A percentile compares a stretch with the other conserved stretches of the same genome.
These are phyloP conservation scores for Pseudomyrmex cubaensis DNA, from an alignment of 1,140 invertebrate species.

Conservation along the genomic window DNA sequence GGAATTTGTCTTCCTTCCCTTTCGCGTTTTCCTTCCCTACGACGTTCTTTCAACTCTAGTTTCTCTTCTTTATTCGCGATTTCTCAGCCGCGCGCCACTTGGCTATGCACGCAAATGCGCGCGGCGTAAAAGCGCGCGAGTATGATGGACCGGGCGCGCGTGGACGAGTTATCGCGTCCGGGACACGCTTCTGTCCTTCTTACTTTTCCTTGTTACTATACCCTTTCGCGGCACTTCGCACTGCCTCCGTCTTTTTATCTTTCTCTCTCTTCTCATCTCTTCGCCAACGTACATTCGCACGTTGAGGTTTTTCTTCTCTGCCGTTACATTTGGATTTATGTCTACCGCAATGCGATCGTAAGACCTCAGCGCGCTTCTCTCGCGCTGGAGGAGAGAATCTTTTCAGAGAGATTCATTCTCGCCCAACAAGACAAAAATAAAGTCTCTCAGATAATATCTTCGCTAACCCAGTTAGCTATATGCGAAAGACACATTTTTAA, in stretches of 20 bases:
- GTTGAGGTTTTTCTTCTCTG: conserved; percentile 32
- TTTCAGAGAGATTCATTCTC: neutral
- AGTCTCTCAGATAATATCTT: conserved; percentile 19
- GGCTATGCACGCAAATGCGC: conserved; percentile 40
- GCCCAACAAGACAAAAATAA: conserved; percentile 8
- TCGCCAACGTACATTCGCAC: conserved; percentile 22
- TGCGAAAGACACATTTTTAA: too few species aligned
- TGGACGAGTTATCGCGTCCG: conserved; percentile 43
- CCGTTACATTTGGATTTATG: conserved; percentile 49
- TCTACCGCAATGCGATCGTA: conserved; percentile 34
- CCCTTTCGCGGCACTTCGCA: conserved; percentile 30
- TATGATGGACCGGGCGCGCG: conserved; percentile 48
- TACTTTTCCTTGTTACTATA: conserved; percentile 46
- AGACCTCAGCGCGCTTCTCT: conserved; percentile 24
- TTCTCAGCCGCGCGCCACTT: conserved; percentile 12
- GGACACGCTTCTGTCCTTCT: conserved; percentile 26
- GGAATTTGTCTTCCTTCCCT: conserved; percentile 41
- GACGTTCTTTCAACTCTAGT: conserved; percentile 16
- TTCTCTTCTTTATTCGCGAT: conserved; percentile 19
- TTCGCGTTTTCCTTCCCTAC: too few species aligned
- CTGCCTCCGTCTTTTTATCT: neutral
- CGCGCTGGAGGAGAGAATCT: neutral
- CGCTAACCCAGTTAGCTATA: conserved; percentile 3
- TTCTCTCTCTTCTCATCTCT: neutral
- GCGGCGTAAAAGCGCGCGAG: conserved; percentile 48